Evolutionary conservation across 2,113 vertebrate species (phyloP).

Genomic region (Nestor notabilis): DNA sequence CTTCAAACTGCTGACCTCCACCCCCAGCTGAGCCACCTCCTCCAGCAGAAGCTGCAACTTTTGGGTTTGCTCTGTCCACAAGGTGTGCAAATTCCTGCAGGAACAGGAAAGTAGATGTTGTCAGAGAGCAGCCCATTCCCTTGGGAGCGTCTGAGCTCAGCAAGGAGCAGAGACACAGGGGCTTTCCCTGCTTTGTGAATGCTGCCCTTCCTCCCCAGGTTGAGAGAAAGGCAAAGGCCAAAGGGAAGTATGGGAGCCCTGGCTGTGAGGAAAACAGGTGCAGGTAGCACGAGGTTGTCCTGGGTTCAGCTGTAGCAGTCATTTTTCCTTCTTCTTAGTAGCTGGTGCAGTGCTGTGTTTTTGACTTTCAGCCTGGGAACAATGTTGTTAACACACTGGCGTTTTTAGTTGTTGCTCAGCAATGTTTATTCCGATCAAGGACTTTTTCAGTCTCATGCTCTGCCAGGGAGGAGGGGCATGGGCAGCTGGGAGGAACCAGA

Average conservation of each 20-base stretch:
- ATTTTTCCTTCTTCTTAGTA: too few species aligned
- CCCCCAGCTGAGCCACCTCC: neutral
- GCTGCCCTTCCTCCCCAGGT: neutral
- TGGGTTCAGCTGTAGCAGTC: too few species aligned
- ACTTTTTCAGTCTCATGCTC: too few species aligned
- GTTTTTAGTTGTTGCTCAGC: too few species aligned
- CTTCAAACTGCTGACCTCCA: neutral
- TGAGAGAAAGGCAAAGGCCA: neutral
- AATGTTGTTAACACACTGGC: too few species aligned
- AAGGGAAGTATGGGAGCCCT: neutral
- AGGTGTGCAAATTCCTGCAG: neutral
- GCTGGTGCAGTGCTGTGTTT: too few species aligned
- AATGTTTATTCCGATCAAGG: too few species aligned
- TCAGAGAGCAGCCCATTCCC: neutral
- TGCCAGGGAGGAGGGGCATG: too few species aligned
- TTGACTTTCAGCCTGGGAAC: too few species aligned
- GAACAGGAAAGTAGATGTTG: neutral
- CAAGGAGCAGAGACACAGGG: rapidly evolving
- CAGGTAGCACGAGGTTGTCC: neutral
- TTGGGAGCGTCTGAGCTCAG: neutral
- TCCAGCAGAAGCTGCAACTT: neutral
- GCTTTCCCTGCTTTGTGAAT: neutral
- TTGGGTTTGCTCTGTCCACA: neutral
- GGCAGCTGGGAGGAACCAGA: too few species aligned
- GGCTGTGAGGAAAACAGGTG: neutral